A percentile compares a stretch with the other conserved stretches of the same genome.
Evolutionary conservation across 2,797 vertebrate species (phyloP).

Genomic region (Botia kubotai): DNA sequence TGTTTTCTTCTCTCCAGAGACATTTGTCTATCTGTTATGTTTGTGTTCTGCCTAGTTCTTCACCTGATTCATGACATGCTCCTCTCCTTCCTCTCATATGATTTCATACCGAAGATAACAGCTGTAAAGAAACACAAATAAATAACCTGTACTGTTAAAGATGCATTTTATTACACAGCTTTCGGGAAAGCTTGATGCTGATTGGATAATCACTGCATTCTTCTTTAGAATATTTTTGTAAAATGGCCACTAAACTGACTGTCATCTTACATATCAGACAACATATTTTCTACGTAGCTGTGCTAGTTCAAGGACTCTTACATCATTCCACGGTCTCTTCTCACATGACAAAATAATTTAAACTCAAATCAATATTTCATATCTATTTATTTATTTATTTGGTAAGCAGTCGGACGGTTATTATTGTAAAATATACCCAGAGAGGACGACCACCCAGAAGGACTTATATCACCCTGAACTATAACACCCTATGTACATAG

Average conservation of each 20-base stretch:
- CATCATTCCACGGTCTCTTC: background rate
- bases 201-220: background rate
- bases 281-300: background rate
- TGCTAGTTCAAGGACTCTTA: background rate
- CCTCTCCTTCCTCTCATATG: background rate
- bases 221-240: background rate
- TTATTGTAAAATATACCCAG: too few species aligned
- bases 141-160: background rate
- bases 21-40: conserved; percentile 60
- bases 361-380: conserved; percentile 6
- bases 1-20: conserved; percentile 66
- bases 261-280: background rate
- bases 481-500: too few species aligned
- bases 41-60: background rate
- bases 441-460: background rate
- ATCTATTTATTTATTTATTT: background rate
- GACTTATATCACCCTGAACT: too few species aligned
- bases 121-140: background rate
- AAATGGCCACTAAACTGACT: background rate
- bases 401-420: too few species aligned
- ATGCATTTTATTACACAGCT: background rate
- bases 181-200: background rate
- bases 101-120: background rate
- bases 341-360: background rate
- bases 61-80: conserved; percentile 58